These are phyloP conservation scores for Penaeus chinensis DNA, from an alignment of 1,140 invertebrate genomes.

Conservation along the genomic window DNA sequence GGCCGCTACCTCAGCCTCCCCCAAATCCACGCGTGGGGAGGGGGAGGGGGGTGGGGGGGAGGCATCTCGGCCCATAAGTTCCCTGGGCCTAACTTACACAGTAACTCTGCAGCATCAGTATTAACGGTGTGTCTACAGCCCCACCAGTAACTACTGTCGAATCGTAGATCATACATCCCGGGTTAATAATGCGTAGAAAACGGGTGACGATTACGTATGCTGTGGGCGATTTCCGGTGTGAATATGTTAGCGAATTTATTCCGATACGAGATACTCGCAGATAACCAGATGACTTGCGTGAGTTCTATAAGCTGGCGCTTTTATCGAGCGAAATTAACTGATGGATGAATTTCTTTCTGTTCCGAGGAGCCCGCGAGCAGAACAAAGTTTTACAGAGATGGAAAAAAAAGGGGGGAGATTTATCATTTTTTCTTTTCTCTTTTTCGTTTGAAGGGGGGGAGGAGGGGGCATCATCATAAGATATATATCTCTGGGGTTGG, in stretches of 20 bases:
- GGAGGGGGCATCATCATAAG: slow-evolving; percentile 6
- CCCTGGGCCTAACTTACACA: no score
- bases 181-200: slow-evolving; percentile 22
- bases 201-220: background rate
- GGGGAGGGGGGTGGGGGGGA: background rate
- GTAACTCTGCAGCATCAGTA: no score
- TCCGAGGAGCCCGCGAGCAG: no score
- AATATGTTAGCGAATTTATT: background rate
- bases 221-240: slow-evolving; percentile 13
- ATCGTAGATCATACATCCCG: background rate
- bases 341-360: no score
- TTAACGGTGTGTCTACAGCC: slow-evolving; percentile 3
- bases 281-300: background rate
- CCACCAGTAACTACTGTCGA: background rate
- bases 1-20: no score
- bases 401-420: no score
- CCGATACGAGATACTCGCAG: slow-evolving; percentile 4
- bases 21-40: background rate
- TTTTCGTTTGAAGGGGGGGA: no score
- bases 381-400: no score
- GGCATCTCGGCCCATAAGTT: background rate
- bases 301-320: background rate
- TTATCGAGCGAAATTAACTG: no score
- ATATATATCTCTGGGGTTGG: slow-evolving; percentile 38
- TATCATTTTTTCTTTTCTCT: no score